Base-by-base conservation (phyloP, 2,888 invertebrate species). In the Catotricha subobsoleta region DNA sequence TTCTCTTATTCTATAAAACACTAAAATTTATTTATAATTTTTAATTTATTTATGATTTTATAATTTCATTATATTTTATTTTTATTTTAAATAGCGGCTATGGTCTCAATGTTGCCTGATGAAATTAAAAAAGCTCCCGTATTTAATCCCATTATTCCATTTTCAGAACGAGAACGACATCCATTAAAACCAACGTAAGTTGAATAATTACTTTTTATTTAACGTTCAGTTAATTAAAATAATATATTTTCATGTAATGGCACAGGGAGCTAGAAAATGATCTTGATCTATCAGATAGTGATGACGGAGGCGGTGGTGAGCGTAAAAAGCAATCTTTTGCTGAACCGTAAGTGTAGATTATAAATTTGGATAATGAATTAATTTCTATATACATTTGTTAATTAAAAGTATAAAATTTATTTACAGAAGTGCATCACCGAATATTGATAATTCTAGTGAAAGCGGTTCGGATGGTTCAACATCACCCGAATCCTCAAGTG, bases 381-480 rank as follows among this genome's bases (percentile, higher is more conserved):
- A n/a, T 15, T 33, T 10, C 10, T 30, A 10, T 30, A 12, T 30
- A 6, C n/a, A n/a, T 30, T 30, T n/a, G n/a, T 9, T 6, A 13
- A 12, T 9, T 30, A 9, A 12, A 12, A 6, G n/a, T 10, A 8
- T 30, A 13, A 13, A n/a, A 8, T 12, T 12, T 33, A 41, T 40
- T 39, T 6, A 16, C 52, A 52, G 3, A 51, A 69, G 69, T 52
- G 57, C 66, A 53, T 58, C 69, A 42, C 66, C 68, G 30, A 66
- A 67, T 5, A 62, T 72, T 47, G 64, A 64, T 23, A 50, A 63
- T 47, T 68, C 71, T 33, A 72, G 72, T 43, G 71, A 72, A 43
- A 43, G 43, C 21, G 60, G 59, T 45, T 60, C 61, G 5, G 59
- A 57, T 29, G 52, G 59, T 2, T 59, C 57, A 36, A 57, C 62